phyloP scores from a whole-genome alignment of 2,113 vertebrate species.

The Pseudopipra pipra region DNA sequence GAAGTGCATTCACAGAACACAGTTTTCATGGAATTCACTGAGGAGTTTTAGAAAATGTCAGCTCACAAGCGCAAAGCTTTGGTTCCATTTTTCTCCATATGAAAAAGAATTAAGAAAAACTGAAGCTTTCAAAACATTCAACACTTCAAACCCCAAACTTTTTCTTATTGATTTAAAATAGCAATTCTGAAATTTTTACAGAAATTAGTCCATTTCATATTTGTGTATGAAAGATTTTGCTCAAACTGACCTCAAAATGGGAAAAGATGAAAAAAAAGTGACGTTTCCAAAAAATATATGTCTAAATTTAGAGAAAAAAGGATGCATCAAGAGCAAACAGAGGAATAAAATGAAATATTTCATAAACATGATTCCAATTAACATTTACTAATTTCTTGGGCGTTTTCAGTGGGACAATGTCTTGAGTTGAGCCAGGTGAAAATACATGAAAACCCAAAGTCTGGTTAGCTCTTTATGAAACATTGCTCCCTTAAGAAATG shows the following conservation, averaged over 20 bases:
- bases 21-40: not conserved
- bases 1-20: not conserved
- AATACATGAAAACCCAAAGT: not conserved
- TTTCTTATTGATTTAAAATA: not conserved
- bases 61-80: not conserved
- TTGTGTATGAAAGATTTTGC: not conserved
- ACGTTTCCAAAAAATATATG: not conserved
- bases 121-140: not conserved
- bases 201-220: not conserved
- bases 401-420: not conserved
- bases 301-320: not conserved
- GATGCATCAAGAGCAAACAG: not conserved
- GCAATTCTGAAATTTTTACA: not conserved
- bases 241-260: not conserved
- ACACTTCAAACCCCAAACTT: not conserved
- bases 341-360: not conserved
- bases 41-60: not conserved
- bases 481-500: not conserved
- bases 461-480: not conserved
- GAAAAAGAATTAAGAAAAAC: not conserved
- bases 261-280: not conserved
- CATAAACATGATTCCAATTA: not conserved
- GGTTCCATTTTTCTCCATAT: not conserved
- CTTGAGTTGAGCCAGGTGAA: not conserved
- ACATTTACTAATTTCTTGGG: not conserved